Evolutionary conservation across 2,797 vertebrate genomes (phyloP), one percentile per base, ranked within the genome.

Genomic region (Oophaga sylvatica): DNA sequence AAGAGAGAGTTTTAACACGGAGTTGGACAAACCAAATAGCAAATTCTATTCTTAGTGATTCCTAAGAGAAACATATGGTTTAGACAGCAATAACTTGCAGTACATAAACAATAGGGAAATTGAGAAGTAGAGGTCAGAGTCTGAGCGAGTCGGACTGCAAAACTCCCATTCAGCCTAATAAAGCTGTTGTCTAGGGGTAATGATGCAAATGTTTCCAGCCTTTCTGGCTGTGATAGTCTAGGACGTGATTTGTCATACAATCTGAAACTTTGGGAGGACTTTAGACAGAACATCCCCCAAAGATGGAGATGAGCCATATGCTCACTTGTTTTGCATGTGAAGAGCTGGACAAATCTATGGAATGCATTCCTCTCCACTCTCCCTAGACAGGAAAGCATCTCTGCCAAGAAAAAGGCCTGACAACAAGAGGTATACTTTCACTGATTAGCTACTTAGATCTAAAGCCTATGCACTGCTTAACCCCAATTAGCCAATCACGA

Each of bases 211-310:
- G 92, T 90, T 88, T 79, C 11, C 45, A 90, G 90, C 91, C 92
- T 92, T 93, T 93, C 88, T 92, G 67, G 62, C 85, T 41, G 86
- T 17, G 88, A 91, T 92, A 92, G 92, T 94, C 93, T 94, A 92
- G 94, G 95, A 96, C 96, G 95, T 97, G 97, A 97, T 97, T 96
- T 97, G 96, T 97, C 97, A 97, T 96, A 97, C 95, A 97, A 96
- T 97, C 95, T 94, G 95, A 96, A 97, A 97, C 95, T 97, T 97
- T 96, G 96, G 95, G 95, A 96, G 95, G 94, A 94, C 94, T 92
- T 91, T 90, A 91, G 92, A 91, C 91, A 87, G 91, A 92, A 92
- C 86, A 81, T 71, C 81, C 92, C 89, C 91, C 91, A 90, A 92
- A 92, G 92, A 93, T 92, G 93, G 93, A 93, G 92, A 93, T 91